These are phyloP conservation scores for Drosophila truncata DNA, from an alignment of 1,140 invertebrate species.

Conservation along the genomic window DNA sequence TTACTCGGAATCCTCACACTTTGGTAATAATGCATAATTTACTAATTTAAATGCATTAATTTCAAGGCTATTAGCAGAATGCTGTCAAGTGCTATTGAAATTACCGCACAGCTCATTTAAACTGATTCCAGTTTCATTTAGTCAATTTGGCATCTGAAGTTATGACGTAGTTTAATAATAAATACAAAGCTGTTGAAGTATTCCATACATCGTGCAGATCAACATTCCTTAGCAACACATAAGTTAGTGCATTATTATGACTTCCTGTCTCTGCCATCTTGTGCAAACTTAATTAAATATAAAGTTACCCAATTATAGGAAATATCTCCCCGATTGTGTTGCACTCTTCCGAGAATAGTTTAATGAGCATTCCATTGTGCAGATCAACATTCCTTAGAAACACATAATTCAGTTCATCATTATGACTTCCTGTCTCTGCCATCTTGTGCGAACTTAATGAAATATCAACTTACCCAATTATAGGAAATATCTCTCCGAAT, in stretches of 20 bases:
- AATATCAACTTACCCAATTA: constrained; percentile 24
- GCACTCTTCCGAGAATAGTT: not conserved
- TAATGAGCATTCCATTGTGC: not conserved
- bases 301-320: constrained; percentile 19
- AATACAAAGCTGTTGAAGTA: not conserved
- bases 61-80: not conserved
- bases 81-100: not conserved
- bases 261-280: constrained; percentile 24
- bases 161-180: not conserved
- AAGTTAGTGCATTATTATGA: constrained; percentile 7
- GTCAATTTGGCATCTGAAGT: not conserved
- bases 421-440: constrained; percentile 29
- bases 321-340: constrained; percentile 8
- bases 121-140: not conserved
- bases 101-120: not conserved
- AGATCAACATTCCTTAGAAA: no score
- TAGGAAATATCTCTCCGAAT: constrained; percentile 4
- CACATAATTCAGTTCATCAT: not conserved
- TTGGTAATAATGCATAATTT: not conserved
- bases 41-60: not conserved
- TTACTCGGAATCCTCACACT: not conserved
- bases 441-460: constrained; percentile 25
- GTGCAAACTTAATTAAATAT: constrained; percentile 26
- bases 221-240: no score
- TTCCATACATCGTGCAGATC: not conserved